Evolutionary conservation across 2,888 invertebrate genomes (phyloP), one percentile per base, ranked within the genome.

Genomic region (Standfussiana lucernea): DNA sequence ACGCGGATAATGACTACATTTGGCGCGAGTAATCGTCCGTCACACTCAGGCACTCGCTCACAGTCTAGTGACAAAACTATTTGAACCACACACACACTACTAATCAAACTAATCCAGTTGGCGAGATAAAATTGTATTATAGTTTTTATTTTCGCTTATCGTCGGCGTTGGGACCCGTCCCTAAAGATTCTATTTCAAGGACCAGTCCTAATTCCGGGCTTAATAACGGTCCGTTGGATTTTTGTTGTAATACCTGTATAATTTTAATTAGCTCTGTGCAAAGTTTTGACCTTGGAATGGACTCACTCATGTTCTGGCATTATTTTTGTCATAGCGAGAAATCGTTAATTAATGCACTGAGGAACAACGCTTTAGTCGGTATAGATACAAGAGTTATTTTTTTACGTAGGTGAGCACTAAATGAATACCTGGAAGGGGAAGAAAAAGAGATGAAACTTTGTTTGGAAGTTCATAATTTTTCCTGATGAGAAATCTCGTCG

Each of bases 241-340:
- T 87, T 88, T 87, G 78, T 88, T 87, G 78, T 80, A 70, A 86
- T 79, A 76, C 75, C 77, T 86, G 75, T 66, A 59, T 64, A 62
- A 82, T 67, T n/a, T n/a, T 83, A 83, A 85, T 87, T 81, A 61
- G 56, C 42, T 61, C 42, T 56, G 61, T n/a, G 18, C 50, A 15
- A 71, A 82, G 61, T 77, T 75, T 71, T 53, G n/a, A 68, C 68
- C 37, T 64, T 85, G 50, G 8, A 65, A 45, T 45, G 10, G 65
- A 37, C 21, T 68, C 45, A 32, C 1, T 53, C 35, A 59, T 56
- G 56, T 64, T 62, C 59, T 28, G 1, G 5, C 15, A 42, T 62
- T n/a, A 37, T 8, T 13, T 77, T 21, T 24, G n/a, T 40, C 6
- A 47, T 18, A 7, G 18, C 35, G 0, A 5, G 7, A 8, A 50